Evolutionary conservation across 2,888 invertebrate genomes (phyloP).

Genomic region (Microctonus aethiopoides): DNA sequence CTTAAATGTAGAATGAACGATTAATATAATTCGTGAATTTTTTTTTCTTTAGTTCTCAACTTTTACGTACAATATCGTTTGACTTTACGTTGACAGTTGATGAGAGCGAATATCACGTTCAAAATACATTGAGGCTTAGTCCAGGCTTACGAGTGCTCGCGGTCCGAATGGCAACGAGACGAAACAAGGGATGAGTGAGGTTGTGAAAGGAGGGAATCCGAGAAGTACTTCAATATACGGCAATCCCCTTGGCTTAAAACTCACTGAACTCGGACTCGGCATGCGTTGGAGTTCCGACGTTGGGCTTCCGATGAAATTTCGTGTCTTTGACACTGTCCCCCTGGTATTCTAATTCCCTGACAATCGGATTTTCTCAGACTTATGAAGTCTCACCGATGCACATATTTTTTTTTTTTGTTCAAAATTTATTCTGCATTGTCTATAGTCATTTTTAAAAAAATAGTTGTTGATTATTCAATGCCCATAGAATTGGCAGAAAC

Average conservation of each 20-base stretch:
- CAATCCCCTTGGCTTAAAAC: slow-evolving; percentile 61
- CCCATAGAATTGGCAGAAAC: neutral
- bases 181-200: slow-evolving; percentile 40
- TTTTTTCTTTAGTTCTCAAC: neutral
- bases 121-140: slow-evolving; percentile 48
- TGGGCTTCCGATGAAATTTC: slow-evolving; percentile 23
- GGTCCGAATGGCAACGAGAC: slow-evolving; percentile 50
- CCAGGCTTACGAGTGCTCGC: slow-evolving; percentile 45
- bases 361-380: slow-evolving; percentile 23
- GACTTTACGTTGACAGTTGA: neutral
- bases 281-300: slow-evolving; percentile 6
- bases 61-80: neutral
- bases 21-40: neutral
- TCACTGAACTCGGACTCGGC: slow-evolving; percentile 54
- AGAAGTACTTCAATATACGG: slow-evolving; percentile 64
- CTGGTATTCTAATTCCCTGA: slow-evolving; percentile 19
- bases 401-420: neutral
- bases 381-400: slow-evolving; percentile 5
- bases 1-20: neutral
- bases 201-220: slow-evolving; percentile 45
- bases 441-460: too few relatives aligned
- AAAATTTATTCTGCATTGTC: neutral
- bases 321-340: slow-evolving; percentile 9
- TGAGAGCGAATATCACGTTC: slow-evolving; percentile 38
- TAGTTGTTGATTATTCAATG: neutral